Evolutionary conservation across 1,140 invertebrate genomes (phyloP).

Genomic region (Caerostris darwini): DNA sequence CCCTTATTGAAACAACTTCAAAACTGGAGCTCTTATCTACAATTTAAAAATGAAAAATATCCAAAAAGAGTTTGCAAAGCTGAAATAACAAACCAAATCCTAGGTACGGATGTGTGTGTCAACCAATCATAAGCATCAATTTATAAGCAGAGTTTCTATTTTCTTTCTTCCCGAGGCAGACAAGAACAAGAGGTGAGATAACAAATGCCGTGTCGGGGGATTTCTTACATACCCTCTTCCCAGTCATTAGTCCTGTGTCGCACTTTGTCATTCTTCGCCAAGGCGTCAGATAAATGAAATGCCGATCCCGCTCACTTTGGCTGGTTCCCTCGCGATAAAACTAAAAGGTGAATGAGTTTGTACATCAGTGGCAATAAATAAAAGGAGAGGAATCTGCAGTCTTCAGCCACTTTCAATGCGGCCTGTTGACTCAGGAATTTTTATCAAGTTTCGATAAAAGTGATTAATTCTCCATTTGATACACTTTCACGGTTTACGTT

Average conservation of each 20-base stretch:
- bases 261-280: not conserved
- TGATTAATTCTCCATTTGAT: slow-evolving; percentile 1
- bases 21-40: too few species aligned
- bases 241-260: not conserved
- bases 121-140: not conserved
- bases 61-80: too few species aligned
- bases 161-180: not conserved
- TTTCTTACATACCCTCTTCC: slow-evolving; percentile 9
- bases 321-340: not conserved
- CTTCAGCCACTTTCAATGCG: not conserved
- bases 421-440: not conserved
- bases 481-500: not conserved
- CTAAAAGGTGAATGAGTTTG: slow-evolving; percentile 4
- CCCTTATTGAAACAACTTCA: too few species aligned
- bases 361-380: slow-evolving; percentile 1
- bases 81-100: too few species aligned
- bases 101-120: not conserved
- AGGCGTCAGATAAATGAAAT: not conserved
- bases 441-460: not conserved
- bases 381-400: not conserved
- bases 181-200: not conserved
- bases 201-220: not conserved
- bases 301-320: not conserved
- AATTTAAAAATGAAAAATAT: too few species aligned
- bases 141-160: not conserved